A percentile compares a stretch with the other conserved stretches of the same genome.
These are phyloP conservation scores for Actinia equina DNA, from an alignment of 64 coral and sea anemone species.

Conservation along the genomic window DNA sequence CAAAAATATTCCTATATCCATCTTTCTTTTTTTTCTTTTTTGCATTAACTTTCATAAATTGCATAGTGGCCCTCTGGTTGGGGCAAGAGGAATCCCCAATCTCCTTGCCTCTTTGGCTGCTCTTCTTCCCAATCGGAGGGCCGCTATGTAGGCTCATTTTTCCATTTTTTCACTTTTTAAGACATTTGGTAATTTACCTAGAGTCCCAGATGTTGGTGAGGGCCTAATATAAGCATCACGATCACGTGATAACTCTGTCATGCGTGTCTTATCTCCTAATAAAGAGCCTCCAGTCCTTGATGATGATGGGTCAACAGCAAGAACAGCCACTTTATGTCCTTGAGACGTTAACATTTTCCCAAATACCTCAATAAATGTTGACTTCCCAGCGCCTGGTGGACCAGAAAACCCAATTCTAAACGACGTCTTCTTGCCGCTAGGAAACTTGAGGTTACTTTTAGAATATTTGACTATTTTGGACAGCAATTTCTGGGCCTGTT, in stretches of 20 bases:
- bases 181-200: slow-evolving; percentile 51
- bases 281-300: slow-evolving; percentile 90
- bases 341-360: slow-evolving; percentile 72
- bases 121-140: too few relatives aligned
- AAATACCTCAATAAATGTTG: slow-evolving; percentile 95
- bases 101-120: too few relatives aligned
- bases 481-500: slow-evolving; percentile 78
- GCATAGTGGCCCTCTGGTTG: too few relatives aligned
- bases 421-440: slow-evolving; percentile 59
- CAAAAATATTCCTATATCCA: too few relatives aligned
- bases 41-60: too few relatives aligned
- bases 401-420: slow-evolving; percentile 91
- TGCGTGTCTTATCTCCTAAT: slow-evolving; percentile 98
- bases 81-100: too few relatives aligned
- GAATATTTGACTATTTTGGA: slow-evolving; percentile 79
- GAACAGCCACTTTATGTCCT: slow-evolving; percentile 78
- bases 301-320: slow-evolving; percentile 97
- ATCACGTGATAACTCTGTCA: slow-evolving; percentile 90
- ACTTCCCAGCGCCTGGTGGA: slow-evolving; percentile 90
- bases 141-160: too few relatives aligned
- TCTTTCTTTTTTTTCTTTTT: too few relatives aligned
- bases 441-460: slow-evolving; percentile 53
- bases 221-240: slow-evolving; percentile 94
- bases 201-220: slow-evolving; percentile 74
- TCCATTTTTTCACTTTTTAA: background rate